Conservation (phyloP, 1,140 invertebrate species). For the Reticulitermes speratus region DNA sequence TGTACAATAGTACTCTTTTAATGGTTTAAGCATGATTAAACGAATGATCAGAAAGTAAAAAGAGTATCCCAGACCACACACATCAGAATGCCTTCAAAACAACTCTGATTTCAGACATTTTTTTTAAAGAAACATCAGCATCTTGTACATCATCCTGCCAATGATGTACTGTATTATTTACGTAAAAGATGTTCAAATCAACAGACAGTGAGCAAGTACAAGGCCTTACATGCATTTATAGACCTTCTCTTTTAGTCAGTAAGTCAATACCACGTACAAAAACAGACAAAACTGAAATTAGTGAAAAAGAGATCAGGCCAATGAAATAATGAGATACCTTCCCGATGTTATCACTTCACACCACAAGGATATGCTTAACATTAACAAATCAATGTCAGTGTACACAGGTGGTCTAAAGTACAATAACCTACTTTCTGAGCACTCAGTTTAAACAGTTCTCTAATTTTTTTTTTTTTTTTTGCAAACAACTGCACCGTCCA, state of each 20-base stretch:
- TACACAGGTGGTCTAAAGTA: neutral
- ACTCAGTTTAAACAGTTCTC: neutral
- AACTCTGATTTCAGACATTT: neutral
- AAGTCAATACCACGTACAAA: neutral
- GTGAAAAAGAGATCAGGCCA: neutral
- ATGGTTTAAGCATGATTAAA: slow-evolving; percentile 5
- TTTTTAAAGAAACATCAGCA: neutral
- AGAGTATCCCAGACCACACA: neutral
- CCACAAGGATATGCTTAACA: neutral
- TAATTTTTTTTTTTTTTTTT: neutral
- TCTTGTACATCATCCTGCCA: neutral
- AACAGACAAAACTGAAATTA: neutral
- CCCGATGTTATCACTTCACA: neutral
- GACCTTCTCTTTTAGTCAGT: neutral
- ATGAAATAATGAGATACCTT: neutral
- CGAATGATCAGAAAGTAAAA: slow-evolving; percentile 13
- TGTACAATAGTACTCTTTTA: neutral
- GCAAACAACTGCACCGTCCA: neutral
- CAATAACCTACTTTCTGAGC: slow-evolving; percentile 22
- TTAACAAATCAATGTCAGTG: neutral
- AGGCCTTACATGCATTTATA: neutral
- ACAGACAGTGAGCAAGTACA: neutral
- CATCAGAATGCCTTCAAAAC: neutral
- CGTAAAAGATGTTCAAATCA: neutral
- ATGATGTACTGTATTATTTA: neutral